Conservation (phyloP, 2,888 invertebrate genomes). For the Cerastis rubricosa region DNA sequence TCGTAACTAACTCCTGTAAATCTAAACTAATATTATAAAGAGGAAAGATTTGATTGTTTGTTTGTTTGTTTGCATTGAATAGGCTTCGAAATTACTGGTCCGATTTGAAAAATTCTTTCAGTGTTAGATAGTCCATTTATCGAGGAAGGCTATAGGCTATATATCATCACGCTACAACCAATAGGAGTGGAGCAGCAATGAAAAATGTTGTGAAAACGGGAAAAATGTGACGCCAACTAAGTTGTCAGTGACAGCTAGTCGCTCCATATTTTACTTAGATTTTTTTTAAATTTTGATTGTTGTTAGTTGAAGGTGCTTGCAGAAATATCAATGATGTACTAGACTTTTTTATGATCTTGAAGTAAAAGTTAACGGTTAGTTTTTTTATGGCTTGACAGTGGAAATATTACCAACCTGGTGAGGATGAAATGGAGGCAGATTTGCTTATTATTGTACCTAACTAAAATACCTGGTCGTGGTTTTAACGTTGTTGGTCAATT, state of each 20-base stretch:
- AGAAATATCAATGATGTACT: not conserved
- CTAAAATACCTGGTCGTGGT: not conserved
- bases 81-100: too few species aligned
- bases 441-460: not conserved
- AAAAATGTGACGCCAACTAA: too few species aligned
- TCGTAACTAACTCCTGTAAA: not conserved
- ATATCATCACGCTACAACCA: too few species aligned
- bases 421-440: not conserved
- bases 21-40: too few species aligned
- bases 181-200: too few species aligned
- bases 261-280: not conserved
- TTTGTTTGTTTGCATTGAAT: too few species aligned
- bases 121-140: too few species aligned
- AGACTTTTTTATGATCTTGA: not conserved
- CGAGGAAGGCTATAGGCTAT: too few species aligned
- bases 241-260: too few species aligned
- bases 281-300: not conserved
- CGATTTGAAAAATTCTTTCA: too few species aligned
- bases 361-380: not conserved
- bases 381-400: not conserved
- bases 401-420: not conserved
- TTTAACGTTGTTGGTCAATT: not conserved
- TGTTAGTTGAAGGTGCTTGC: slow-evolving; percentile 6
- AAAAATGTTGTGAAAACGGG: too few species aligned
- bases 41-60: too few species aligned